Conservation (phyloP, 2,113 vertebrate genomes). For the Eptesicus fuscus region DNA sequence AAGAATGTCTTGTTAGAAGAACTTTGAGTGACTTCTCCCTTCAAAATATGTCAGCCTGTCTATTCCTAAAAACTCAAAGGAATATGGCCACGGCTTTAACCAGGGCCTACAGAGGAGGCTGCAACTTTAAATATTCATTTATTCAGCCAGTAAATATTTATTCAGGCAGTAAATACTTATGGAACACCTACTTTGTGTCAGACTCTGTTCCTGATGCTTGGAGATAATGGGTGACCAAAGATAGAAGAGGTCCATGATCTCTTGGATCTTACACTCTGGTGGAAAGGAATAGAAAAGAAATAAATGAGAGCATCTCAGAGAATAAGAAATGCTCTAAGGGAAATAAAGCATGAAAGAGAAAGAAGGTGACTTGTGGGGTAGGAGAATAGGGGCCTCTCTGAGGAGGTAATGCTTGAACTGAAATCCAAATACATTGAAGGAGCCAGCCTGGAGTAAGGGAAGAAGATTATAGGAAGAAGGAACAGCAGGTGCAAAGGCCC, state of each 20-base stretch:
- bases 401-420: neutral
- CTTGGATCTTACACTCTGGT: neutral
- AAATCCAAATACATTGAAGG: neutral
- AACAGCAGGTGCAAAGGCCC: neutral
- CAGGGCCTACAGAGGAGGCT: neutral
- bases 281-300: neutral
- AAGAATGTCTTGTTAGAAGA: slow-evolving; percentile 31
- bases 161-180: slow-evolving; percentile 25
- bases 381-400: neutral
- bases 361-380: neutral
- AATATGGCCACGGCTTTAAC: neutral
- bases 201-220: slow-evolving; percentile 19
- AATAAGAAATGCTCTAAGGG: neutral
- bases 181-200: neutral
- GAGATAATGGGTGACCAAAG: neutral
- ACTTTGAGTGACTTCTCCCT: slow-evolving; percentile 15
- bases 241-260: neutral
- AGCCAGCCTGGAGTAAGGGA: neutral
- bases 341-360: neutral
- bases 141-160: slow-evolving; percentile 35
- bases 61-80: slow-evolving; percentile 17
- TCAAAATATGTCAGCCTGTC: slow-evolving; percentile 26
- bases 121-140: slow-evolving; percentile 32
- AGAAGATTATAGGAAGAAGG: neutral
- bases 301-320: neutral